A percentile compares a stretch with the other conserved stretches of the same genome.
phyloP scores from a whole-genome alignment of 2,113 vertebrate species.

The Gorsachius goisagi region DNA sequence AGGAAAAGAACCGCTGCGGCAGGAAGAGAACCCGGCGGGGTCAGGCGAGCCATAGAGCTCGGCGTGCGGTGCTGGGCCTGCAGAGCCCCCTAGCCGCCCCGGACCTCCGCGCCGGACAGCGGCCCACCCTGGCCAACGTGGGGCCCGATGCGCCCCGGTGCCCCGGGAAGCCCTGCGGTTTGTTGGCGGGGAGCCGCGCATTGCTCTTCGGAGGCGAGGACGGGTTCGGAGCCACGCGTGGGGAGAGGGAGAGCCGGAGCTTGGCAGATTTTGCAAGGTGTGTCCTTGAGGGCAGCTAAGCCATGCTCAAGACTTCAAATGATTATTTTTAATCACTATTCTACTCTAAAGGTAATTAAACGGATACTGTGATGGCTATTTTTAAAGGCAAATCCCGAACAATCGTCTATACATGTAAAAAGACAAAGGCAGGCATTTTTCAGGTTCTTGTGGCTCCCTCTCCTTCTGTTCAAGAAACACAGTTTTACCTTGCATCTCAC shows the following conservation, averaged over 20 bases:
- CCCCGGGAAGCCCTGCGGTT: too few relatives aligned
- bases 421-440: not conserved
- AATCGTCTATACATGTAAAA: fast-evolving
- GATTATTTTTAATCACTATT: not conserved
- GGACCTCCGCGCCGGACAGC: not conserved
- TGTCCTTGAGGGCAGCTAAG: not conserved
- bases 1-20: constrained; percentile 51
- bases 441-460: not conserved
- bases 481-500: not conserved
- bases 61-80: not conserved
- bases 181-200: fast-evolving
- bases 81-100: constrained; percentile 44
- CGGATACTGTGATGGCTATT: not conserved
- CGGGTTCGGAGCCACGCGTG: fast-evolving
- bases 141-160: not conserved
- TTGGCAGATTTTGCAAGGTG: fast-evolving
- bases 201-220: too few relatives aligned
- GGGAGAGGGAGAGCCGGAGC: not conserved
- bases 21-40: constrained; percentile 60
- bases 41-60: constrained; percentile 55
- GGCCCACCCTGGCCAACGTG: too few relatives aligned
- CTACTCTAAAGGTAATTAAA: not conserved
- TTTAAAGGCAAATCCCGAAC: not conserved
- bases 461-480: not conserved
- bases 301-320: fast-evolving